These are phyloP conservation scores for Staurois parvus DNA, from an alignment of 2,797 vertebrate species.

Conservation along the genomic window DNA sequence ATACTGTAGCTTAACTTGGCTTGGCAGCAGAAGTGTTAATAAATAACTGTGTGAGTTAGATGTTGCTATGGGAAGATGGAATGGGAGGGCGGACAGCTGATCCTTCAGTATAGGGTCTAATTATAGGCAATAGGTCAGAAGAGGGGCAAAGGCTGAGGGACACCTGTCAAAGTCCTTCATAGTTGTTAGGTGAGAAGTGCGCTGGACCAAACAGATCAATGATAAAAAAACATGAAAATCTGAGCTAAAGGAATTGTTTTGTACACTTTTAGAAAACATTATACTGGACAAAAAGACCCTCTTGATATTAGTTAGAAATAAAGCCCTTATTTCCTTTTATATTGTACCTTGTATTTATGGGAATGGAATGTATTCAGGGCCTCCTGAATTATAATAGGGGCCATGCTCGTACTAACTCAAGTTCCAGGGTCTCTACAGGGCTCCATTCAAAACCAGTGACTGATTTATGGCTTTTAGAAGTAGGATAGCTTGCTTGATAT, in stretches of 20 bases:
- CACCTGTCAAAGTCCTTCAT: slow-evolving; percentile 41
- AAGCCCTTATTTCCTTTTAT: not conserved
- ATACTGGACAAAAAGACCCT: not conserved
- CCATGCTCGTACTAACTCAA: not conserved
- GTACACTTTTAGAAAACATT: not conserved
- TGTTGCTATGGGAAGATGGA: not conserved
- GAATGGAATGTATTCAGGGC: too few relatives aligned
- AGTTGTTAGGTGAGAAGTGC: not conserved
- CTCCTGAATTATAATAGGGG: too few relatives aligned
- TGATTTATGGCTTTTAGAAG: not conserved
- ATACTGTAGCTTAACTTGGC: not conserved
- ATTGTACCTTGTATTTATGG: not conserved
- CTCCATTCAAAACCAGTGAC: not conserved
- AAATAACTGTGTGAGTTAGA: not conserved
- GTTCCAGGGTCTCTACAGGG: not conserved
- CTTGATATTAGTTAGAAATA: not conserved
- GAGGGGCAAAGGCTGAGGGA: slow-evolving; percentile 11
- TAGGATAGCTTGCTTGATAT: too few relatives aligned
- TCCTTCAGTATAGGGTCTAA: slow-evolving; percentile 28
- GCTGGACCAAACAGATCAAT: not conserved
- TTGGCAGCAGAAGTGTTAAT: slow-evolving; percentile 1
- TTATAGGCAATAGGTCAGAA: slow-evolving; percentile 48
- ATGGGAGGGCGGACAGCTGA: slow-evolving; percentile 45
- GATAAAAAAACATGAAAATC: too few relatives aligned
- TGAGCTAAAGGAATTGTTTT: not conserved